Percentiles rank a stretch among this genome's conserved stretches.
These are phyloP conservation scores for Cephus sareptanus DNA, from an alignment of 2,888 invertebrate species.

Conservation along the genomic window DNA sequence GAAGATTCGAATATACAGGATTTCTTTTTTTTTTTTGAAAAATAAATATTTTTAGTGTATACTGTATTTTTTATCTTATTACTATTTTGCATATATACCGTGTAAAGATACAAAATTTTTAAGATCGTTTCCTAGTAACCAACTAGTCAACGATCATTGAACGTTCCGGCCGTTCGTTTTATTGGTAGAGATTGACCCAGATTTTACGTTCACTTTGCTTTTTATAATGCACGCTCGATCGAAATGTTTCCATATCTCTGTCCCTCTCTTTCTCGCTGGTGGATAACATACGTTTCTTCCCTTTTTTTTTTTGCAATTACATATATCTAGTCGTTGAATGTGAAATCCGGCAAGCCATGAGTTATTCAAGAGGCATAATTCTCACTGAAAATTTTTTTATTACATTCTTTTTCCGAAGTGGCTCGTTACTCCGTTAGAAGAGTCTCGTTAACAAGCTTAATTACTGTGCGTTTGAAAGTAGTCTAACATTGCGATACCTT, in stretches of 20 bases:
- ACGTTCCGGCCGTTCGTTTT: not conserved
- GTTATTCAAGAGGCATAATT: not conserved
- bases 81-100: not conserved
- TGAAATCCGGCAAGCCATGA: not conserved
- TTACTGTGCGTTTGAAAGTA: not conserved
- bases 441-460: not conserved
- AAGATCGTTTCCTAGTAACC: not conserved
- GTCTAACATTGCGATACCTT: not conserved
- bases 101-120: not conserved
- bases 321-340: not conserved
- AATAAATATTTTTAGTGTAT: not conserved
- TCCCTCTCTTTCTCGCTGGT: not conserved
- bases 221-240: not conserved
- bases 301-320: not conserved
- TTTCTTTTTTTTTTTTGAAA: too few species aligned
- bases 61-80: not conserved
- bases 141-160: not conserved
- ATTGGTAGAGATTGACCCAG: not conserved
- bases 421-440: not conserved
- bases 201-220: not conserved
- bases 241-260: not conserved
- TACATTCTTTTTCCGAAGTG: not conserved
- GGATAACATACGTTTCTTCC: not conserved
- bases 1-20: not conserved
- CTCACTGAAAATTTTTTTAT: not conserved